Base-by-base conservation (phyloP, 2,113 vertebrate species). In the Brienomyrus longianalis region DNA sequence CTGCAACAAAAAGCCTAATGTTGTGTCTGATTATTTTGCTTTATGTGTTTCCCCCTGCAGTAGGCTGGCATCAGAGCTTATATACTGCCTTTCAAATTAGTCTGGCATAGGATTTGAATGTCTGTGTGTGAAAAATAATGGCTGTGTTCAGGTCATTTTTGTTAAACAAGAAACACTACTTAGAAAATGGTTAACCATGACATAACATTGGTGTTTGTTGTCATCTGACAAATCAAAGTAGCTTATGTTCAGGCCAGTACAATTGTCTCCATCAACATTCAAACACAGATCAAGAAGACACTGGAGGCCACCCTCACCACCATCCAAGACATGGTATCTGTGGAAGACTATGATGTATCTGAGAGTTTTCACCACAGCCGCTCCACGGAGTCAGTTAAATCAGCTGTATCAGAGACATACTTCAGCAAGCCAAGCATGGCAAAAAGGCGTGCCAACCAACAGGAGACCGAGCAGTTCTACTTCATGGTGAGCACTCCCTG, bases 381-480 rank as follows among this genome's bases (percentile, higher is more conserved):
- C 83, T 99, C 98, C 2, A 99, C 98, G 59, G 98, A 99, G 94
- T 99, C 98, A 0, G 98, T 99, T 88, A 99, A 99, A 91, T 99
- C 98, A 92, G 98, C 98, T 0, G 97, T 99, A 92, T 99, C 98
- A 0, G 98, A 99, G 66, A 98, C 98, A 0, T 99, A 99, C 96
- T 96, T 99, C 96, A 99, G 98, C 96, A 99, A 99, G 62, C 98
- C 98, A 1, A 99, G 98, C 93, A 97, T 99, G 66, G 98, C 98
- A 93, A 99, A 99, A 95, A 95, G 97, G 39, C 94, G 98, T 21
- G 98, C 98, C 90, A 99, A 99, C 93, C 98, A 99, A 94, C 98
- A 99, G 92, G 98, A 99, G 96, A 99, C 98, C 0, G 98, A 99
- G 95, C 98, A 99, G 93, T 99, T 99, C 95, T 99, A 99, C 93